Evolutionary conservation across 2,888 invertebrate species (phyloP).

Genomic region (Eristalis arbustorum): DNA sequence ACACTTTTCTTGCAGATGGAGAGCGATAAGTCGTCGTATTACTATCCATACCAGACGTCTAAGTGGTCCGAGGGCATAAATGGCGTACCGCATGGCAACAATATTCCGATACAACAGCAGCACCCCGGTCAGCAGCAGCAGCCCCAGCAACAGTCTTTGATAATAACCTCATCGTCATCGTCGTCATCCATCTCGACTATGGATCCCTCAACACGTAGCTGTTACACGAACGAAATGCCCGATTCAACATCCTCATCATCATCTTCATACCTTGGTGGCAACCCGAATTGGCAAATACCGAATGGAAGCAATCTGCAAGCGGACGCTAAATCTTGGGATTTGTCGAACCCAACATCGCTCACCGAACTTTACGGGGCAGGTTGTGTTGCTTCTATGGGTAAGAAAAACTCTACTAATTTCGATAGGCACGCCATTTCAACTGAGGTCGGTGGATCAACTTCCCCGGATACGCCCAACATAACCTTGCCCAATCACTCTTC

Average conservation of each 20-base stretch:
- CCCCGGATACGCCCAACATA: slow-evolving; percentile 48
- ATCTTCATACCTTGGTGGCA: slow-evolving; percentile 64
- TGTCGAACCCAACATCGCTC: slow-evolving; percentile 73
- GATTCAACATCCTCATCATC: slow-evolving; percentile 64
- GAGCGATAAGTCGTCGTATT: slow-evolving; percentile 59
- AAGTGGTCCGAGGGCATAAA: slow-evolving; percentile 77
- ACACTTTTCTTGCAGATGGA: slow-evolving; percentile 59
- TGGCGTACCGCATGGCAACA: slow-evolving; percentile 69
- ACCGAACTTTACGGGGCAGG: slow-evolving; percentile 72
- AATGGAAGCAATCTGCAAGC: slow-evolving; percentile 71
- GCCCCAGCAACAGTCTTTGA: slow-evolving; percentile 54
- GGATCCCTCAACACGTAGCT: slow-evolving; percentile 64
- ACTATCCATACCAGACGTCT: slow-evolving; percentile 71
- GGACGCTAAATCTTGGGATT: slow-evolving; percentile 72
- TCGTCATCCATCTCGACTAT: slow-evolving; percentile 62
- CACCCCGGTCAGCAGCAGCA: slow-evolving; percentile 57
- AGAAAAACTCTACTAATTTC: slow-evolving; percentile 62
- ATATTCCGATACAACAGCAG: slow-evolving; percentile 11
- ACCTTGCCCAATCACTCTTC: slow-evolving; percentile 75
- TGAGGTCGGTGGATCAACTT: slow-evolving; percentile 3
- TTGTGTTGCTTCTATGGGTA: slow-evolving; percentile 42
- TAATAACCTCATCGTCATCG: slow-evolving; percentile 55
- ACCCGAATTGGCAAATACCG: slow-evolving; percentile 72
- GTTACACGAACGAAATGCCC: slow-evolving; percentile 51
- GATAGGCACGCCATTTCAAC: slow-evolving; percentile 44